phyloP scores from a whole-genome alignment of 2,797 vertebrate species.

The Macropus fuliginosus region DNA sequence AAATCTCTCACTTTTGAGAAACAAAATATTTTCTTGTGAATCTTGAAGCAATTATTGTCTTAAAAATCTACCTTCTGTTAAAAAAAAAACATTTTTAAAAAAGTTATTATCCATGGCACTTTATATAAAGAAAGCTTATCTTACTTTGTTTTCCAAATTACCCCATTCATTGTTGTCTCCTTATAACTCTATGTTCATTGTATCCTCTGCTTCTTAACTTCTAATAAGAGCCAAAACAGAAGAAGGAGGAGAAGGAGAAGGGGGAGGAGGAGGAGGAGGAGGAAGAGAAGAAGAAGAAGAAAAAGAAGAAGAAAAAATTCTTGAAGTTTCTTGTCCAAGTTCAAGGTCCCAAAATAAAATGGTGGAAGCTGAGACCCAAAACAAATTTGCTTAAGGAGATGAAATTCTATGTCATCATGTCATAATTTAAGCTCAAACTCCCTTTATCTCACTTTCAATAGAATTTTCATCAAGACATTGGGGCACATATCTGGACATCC shows the following conservation, averaged over 20 bases:
- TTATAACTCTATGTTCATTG: neutral
- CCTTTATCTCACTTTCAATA: conserved; percentile 29
- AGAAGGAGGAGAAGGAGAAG: neutral
- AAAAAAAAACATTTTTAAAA: neutral
- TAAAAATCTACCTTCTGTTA: neutral
- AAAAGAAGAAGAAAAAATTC: no score
- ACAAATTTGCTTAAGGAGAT: conserved; percentile 2
- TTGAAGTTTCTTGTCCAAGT: neutral
- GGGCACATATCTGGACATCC: neutral
- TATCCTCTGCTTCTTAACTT: conserved; percentile 18
- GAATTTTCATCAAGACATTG: neutral
- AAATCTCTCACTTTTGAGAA: conserved; percentile 40
- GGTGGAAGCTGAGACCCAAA: neutral
- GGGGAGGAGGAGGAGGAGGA: no score
- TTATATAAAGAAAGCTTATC: neutral
- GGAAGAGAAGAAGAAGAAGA: no score
- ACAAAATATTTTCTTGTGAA: conserved; percentile 15
- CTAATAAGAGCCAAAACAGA: conserved; percentile 16
- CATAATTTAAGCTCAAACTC: conserved; percentile 10
- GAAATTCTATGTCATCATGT: neutral
- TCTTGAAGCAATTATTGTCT: conserved; percentile 29
- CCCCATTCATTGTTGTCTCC: neutral
- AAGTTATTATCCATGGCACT: neutral
- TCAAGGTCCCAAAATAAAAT: conserved; percentile 14
- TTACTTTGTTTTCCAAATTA: conserved; percentile 32